Percentiles rank a stretch among this genome's conserved stretches.
These are phyloP conservation scores for Dinocampus coccinellae DNA, from an alignment of 2,888 invertebrate species.

Conservation along the genomic window DNA sequence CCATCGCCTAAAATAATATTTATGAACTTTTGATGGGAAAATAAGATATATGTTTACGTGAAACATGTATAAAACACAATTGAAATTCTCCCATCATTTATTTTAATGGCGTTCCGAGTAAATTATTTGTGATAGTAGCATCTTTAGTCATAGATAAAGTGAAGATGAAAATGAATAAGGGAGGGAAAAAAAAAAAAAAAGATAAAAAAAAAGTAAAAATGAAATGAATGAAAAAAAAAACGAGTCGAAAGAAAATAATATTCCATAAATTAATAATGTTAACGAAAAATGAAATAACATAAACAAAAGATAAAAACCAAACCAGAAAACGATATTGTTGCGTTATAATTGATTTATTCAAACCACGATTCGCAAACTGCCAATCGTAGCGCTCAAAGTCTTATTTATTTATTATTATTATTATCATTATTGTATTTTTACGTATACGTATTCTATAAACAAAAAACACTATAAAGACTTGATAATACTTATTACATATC, in stretches of 20 bases:
- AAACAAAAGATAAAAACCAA: background rate
- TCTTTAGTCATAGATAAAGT: background rate
- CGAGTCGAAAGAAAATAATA: too few relatives aligned
- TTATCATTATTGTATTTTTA: background rate
- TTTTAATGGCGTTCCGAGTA: background rate
- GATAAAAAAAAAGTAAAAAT: background rate
- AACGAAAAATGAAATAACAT: background rate
- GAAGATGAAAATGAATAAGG: background rate
- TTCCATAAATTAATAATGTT: too few relatives aligned
- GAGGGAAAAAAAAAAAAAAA: background rate
- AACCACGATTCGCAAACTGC: constrained; percentile 18
- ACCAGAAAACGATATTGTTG: background rate
- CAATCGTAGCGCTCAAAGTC: constrained; percentile 32
- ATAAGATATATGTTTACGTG: constrained; percentile 4
- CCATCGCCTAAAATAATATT: constrained; percentile 21
- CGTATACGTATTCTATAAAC: constrained; percentile 8
- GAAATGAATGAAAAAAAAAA: background rate
- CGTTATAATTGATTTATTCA: background rate
- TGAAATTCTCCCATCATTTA: background rate
- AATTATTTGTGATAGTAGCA: constrained; percentile 14
- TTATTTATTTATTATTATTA: background rate
- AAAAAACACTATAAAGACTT: background rate
- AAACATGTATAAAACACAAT: too few relatives aligned
- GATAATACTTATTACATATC: constrained; percentile 7
- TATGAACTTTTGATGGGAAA: constrained; percentile 3